These are phyloP conservation scores for Rhea americana DNA, from an alignment of 2,113 vertebrate genomes.

Conservation along the genomic window DNA sequence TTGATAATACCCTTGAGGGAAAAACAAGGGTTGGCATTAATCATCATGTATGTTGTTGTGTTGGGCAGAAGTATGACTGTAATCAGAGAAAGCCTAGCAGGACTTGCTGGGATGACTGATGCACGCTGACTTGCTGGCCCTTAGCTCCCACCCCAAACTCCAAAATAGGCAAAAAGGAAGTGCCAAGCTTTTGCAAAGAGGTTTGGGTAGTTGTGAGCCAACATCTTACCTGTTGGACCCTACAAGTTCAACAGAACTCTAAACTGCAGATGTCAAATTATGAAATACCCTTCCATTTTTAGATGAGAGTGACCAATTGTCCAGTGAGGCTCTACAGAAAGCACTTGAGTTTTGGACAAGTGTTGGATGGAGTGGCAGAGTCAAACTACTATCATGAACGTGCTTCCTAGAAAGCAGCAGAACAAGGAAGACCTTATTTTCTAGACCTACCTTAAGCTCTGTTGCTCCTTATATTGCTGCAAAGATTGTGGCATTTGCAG, in stretches of 20 bases:
- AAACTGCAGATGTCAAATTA: not conserved
- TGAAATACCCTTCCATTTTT: not conserved
- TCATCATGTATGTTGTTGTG: not conserved
- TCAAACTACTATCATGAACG: fast-evolving
- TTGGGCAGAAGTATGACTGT: not conserved
- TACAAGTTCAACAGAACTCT: not conserved
- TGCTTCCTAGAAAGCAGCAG: not conserved
- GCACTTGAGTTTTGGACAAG: not conserved
- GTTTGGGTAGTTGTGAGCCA: not conserved
- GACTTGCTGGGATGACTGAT: not conserved
- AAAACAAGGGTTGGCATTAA: not conserved
- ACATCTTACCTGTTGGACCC: not conserved
- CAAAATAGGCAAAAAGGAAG: not conserved
- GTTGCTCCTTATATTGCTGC: not conserved
- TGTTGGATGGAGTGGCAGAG: fast-evolving
- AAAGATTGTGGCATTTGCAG: fast-evolving
- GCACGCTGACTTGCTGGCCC: too few species aligned
- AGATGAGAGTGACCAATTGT: too few species aligned
- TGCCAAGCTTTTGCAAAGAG: not conserved
- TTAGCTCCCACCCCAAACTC: not conserved
- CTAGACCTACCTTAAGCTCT: not conserved
- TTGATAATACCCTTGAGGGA: not conserved
- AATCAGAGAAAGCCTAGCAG: not conserved
- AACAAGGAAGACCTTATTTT: not conserved
- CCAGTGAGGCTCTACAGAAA: not conserved